Percentiles rank a stretch among this genome's conserved stretches.
These are phyloP conservation scores for Melanotaenia boesemani DNA, from an alignment of 2,797 vertebrate genomes.

Conservation along the genomic window DNA sequence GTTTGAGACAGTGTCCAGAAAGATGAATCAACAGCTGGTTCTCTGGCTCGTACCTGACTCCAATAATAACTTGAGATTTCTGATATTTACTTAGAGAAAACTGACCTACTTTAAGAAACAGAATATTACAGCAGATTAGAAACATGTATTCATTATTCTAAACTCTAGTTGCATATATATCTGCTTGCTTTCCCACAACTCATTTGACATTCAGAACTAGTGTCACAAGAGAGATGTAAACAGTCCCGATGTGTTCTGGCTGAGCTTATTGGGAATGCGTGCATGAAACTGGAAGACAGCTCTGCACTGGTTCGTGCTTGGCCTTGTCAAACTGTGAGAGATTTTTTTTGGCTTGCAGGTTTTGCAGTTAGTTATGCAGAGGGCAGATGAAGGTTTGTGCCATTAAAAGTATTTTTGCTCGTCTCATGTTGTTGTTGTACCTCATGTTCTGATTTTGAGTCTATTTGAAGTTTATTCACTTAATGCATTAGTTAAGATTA, in stretches of 20 bases:
- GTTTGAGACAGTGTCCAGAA: constrained; percentile 14
- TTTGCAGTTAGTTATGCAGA: constrained; percentile 33
- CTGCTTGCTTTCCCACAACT: not conserved
- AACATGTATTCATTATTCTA: not conserved
- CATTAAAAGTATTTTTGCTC: not conserved
- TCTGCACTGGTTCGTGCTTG: constrained; percentile 9
- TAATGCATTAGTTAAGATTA: not conserved
- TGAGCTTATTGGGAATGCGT: constrained; percentile 1
- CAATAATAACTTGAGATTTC: constrained; percentile 24
- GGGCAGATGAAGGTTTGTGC: constrained; percentile 15
- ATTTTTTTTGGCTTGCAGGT: constrained; percentile 10
- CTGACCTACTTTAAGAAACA: constrained; percentile 14
- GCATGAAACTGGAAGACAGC: constrained; percentile 15
- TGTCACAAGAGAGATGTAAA: not conserved
- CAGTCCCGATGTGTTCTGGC: not conserved
- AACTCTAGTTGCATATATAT: constrained; percentile 9
- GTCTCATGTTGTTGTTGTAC: constrained; percentile 1
- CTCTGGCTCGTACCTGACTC: constrained; percentile 6
- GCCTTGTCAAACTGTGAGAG: constrained; percentile 28
- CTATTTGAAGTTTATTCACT: not conserved
- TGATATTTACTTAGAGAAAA: constrained; percentile 18
- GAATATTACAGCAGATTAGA: constrained; percentile 34
- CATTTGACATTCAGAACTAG: constrained; percentile 22
- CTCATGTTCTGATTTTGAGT: not conserved
- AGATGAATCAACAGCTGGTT: constrained; percentile 49